Conservation (phyloP, 2,888 invertebrate species). For the Synergus laeviventris region DNA sequence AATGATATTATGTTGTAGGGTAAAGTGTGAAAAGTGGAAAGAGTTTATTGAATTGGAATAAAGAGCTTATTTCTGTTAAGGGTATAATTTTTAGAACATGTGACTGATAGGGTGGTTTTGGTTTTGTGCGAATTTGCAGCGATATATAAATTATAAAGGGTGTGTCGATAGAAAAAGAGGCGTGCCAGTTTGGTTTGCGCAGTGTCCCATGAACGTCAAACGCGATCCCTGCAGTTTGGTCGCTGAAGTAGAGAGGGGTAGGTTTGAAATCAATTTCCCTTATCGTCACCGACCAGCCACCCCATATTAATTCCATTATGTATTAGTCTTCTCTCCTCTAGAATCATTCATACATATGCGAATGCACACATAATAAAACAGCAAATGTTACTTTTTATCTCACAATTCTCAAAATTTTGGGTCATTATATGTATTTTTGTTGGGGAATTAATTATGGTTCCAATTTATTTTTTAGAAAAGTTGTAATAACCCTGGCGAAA, state of each 20-base stretch:
- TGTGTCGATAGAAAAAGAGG: slow-evolving; percentile 38
- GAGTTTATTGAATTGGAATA: not conserved
- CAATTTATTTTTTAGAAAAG: no score
- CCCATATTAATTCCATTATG: slow-evolving; percentile 58
- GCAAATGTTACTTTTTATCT: not conserved
- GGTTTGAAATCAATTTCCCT: slow-evolving; percentile 73
- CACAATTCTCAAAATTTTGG: no score
- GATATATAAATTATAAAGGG: slow-evolving; percentile 29
- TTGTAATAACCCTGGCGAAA: no score
- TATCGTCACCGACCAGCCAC: slow-evolving; percentile 71
- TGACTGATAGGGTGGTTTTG: not conserved
- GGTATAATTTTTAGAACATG: not conserved
- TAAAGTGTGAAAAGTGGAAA: not conserved
- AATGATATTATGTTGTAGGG: no score
- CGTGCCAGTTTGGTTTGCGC: slow-evolving; percentile 58
- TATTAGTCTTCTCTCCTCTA: slow-evolving; percentile 53
- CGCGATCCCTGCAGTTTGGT: not conserved
- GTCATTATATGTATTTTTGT: no score
- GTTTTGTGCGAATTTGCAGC: not conserved
- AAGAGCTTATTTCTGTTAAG: not conserved
- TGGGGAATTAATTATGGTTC: no score
- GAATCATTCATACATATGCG: not conserved
- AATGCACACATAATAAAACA: not conserved
- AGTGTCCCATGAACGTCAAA: slow-evolving; percentile 69
- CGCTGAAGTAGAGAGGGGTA: not conserved